These are phyloP conservation scores for Atherinosoma microstoma DNA, from an alignment of 2,797 vertebrate genomes.

Conservation along the genomic window DNA sequence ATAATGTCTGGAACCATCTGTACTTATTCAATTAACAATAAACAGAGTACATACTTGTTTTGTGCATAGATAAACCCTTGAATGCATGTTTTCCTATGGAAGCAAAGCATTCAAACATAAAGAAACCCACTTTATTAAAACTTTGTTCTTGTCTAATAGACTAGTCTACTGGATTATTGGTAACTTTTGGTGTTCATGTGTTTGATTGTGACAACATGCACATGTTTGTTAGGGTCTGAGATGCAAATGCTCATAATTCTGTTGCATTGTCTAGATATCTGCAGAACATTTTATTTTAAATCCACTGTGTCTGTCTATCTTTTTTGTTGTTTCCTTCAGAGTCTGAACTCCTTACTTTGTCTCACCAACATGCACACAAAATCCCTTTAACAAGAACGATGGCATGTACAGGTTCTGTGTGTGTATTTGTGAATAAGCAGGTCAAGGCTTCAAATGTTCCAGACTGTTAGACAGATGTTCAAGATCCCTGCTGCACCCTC, in stretches of 20 bases:
- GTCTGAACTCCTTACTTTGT: constrained; percentile 11
- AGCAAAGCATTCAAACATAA: background rate
- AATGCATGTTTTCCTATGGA: background rate
- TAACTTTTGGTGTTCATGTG: constrained; percentile 1
- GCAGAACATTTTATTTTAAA: constrained; percentile 10
- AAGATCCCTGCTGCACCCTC: constrained; percentile 46
- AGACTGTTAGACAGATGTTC: constrained; percentile 76
- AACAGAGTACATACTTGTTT: background rate
- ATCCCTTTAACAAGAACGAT: constrained; percentile 16
- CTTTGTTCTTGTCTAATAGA: constrained; percentile 5
- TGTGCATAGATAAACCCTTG: background rate
- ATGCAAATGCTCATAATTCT: constrained; percentile 64
- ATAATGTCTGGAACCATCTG: background rate
- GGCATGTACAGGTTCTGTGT: constrained; percentile 5
- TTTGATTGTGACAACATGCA: constrained; percentile 11
- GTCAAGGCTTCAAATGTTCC: constrained; percentile 63
- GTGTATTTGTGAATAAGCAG: constrained; percentile 35
- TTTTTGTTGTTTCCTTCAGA: constrained; percentile 21
- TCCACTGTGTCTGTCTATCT: constrained; percentile 38
- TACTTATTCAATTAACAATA: background rate
- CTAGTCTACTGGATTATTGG: background rate
- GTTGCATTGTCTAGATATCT: constrained; percentile 68
- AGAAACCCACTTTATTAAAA: background rate
- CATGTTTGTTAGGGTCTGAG: constrained; percentile 30
- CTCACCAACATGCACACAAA: constrained; percentile 19